phyloP scores from a whole-genome alignment of 2,797 vertebrate species.

The Aplochiton taeniatus region DNA sequence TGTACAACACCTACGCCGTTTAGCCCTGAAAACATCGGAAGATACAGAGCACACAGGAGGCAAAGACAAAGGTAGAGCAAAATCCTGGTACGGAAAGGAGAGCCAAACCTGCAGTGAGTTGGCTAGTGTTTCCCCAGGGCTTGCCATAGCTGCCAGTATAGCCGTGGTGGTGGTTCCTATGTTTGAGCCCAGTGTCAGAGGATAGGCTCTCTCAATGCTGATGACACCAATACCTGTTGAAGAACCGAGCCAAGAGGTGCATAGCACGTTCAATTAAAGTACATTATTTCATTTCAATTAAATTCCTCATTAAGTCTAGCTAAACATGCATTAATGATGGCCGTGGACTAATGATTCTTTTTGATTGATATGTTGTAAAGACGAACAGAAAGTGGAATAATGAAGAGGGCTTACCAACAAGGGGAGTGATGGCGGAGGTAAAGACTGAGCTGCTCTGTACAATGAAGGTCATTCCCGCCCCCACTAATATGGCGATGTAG shows the following conservation, averaged over 20 bases:
- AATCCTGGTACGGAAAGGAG: too few species aligned
- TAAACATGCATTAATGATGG: neutral
- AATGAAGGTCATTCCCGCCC: slow-evolving; percentile 95
- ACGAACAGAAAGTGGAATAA: neutral
- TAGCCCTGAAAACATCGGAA: too few species aligned
- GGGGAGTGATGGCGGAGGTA: slow-evolving; percentile 94
- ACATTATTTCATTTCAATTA: too few species aligned
- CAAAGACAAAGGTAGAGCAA: too few species aligned
- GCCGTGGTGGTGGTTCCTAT: slow-evolving; percentile 96
- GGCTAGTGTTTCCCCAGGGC: slow-evolving; percentile 80
- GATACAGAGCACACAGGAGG: neutral
- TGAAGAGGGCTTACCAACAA: slow-evolving; percentile 81
- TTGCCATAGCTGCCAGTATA: slow-evolving; percentile 92
- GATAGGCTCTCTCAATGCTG: slow-evolving; percentile 91
- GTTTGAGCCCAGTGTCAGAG: slow-evolving; percentile 92
- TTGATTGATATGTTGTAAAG: too few species aligned
- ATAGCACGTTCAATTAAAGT: neutral
- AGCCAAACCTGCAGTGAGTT: slow-evolving; percentile 85
- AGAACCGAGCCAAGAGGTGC: neutral
- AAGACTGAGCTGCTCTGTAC: slow-evolving; percentile 98
- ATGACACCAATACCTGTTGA: slow-evolving; percentile 90
- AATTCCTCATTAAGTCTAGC: too few species aligned
- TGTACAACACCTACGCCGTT: too few species aligned
- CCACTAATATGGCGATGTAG: slow-evolving; percentile 91
- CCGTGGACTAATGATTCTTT: neutral